phyloP scores from a whole-genome alignment of 2,797 vertebrate species.

The Chrosomus eos region DNA sequence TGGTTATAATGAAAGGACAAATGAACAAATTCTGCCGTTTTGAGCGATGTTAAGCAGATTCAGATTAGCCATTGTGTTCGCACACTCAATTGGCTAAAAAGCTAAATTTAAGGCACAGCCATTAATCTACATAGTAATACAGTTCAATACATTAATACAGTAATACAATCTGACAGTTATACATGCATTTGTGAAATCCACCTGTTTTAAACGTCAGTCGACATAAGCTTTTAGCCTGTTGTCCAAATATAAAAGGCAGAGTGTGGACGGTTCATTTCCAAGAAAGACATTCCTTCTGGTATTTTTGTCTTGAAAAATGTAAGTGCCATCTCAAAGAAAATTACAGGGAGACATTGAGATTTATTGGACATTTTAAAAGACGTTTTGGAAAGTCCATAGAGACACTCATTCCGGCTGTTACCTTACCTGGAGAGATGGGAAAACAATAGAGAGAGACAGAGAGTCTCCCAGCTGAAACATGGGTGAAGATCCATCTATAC shows the following conservation, averaged over 20 bases:
- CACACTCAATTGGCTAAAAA: too few relatives aligned
- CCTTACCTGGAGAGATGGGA: neutral
- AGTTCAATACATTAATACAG: too few relatives aligned
- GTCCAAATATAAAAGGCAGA: neutral
- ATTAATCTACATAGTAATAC: too few relatives aligned
- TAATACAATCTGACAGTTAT: neutral
- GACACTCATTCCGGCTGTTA: neutral
- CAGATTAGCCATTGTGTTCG: neutral
- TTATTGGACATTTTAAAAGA: neutral
- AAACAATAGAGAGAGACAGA: neutral
- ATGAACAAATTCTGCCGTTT: neutral
- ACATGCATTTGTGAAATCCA: neutral
- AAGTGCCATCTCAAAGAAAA: neutral
- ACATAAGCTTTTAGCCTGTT: neutral
- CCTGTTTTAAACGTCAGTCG: neutral
- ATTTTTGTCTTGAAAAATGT: slow-evolving; percentile 7
- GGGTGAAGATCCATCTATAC: neutral
- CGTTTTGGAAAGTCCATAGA: neutral
- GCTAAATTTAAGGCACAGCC: neutral
- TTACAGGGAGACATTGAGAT: neutral
- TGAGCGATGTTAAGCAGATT: neutral
- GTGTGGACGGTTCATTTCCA: neutral
- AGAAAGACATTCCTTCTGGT: neutral
- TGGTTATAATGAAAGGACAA: neutral
- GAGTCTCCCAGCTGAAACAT: neutral